Base-by-base conservation (phyloP, 2,113 vertebrate genomes). In the Numenius arquata region DNA sequence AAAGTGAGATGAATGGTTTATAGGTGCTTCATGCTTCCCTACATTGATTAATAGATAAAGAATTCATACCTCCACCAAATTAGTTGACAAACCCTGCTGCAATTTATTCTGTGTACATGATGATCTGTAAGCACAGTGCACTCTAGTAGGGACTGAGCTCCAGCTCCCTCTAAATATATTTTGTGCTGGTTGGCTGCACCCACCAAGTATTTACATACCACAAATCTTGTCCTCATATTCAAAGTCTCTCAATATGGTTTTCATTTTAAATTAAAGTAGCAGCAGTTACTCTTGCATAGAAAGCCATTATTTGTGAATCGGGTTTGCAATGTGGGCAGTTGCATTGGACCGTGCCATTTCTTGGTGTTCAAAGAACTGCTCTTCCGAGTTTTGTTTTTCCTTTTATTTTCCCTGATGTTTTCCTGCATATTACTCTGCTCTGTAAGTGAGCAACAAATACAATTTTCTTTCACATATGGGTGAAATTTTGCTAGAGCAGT, bases 21-120 rank as follows among this genome's bases (percentile, higher is more conserved):
- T 84, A 85, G 88, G 85, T 75, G 88, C 65, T 93, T 92, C 90
- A n/a, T 88, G 85, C 88, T 94, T 93, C 92, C 63, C 59, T 78
- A 56, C 85, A 90, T 68, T 95, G 96, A 95, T 95, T 93, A 96
- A 95, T 45, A 97, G 96, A 79, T 85, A 96, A 89, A 94, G 94
- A 94, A 95, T 96, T 89, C 83, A 71, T 52, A 87, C 73, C 66
- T 89, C 70, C 83, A 94, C 90, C 83, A 68, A 72, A 86, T 96
- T 77, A 93, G 92, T 86, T 94, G 90, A 90, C 92, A 95, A 92
- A 92, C 61, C 38, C 48, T 52, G 80, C 75, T 61, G 79, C 74
- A 94, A 95, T 97, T 80, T 93, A 87, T 80, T 65, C 73, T 73
- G 66, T 50, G 76, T 38, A 56, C 83, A 58, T 1, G 47, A 80